Evolutionary conservation across 1,140 invertebrate genomes (phyloP), one percentile per base, ranked within the genome.

Genomic region (Drosophila santomea): DNA sequence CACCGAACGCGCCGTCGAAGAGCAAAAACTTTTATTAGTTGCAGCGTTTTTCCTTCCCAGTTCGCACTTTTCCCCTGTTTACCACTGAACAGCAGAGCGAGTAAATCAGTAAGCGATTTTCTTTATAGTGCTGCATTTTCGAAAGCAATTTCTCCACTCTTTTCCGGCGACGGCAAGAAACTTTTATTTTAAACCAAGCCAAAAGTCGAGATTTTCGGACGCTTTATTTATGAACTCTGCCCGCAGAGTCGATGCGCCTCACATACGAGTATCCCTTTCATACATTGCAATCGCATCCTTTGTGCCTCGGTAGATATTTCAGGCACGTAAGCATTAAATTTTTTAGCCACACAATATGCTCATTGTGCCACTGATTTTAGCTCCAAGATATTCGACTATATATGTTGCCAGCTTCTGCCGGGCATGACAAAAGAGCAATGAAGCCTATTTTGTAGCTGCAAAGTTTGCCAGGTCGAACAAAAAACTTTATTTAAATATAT

Each of bases 291-390:
- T 71, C 61, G 56, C 73, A 75, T 62, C 48, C 66, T 71, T 75
- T 51, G 32, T 54, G 71, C 48, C 28, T 17, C 12, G 38, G 48
- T 61, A 57, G 50, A 82, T 66, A 82, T 68, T 63, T 81, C 68
- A 82, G 79, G 80, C 79, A 82, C 79, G 79, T 82, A 78, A 78
- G 79, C 79, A 74, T 82, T 82, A 78, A 44, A 82, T 82, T 82
- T 69, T 73, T 60, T 59, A 69, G 55, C 61, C 79, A 74, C 50
- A 82, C 68, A 82, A 82, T 82, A 67, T 75, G 74, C 61, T 73
- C 61, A 81, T 78, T 82, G 78, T 81, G 51, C 43, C 74, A 78
- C 67, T 82, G 79, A 82, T 82, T 82, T 79, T 78, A 82, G 79
- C 74, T 67, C 23, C 48, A 64, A 82, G 79, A 82, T 78, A 80